Conservation (phyloP, 2,888 invertebrate genomes). For the Agriopis aurantiaria region DNA sequence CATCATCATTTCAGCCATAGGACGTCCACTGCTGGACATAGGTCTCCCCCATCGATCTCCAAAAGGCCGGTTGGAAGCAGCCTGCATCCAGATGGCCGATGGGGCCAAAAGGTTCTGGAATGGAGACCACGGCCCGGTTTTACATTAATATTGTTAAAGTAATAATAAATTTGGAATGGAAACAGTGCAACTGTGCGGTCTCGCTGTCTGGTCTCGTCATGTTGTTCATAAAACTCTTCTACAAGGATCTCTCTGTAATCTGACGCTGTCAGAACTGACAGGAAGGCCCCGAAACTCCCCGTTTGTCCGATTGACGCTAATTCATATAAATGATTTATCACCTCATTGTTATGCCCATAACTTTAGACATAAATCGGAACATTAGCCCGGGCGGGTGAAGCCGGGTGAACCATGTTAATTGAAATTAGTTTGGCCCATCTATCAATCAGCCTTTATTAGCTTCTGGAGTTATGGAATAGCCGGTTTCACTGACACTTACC, state of each 20-base stretch:
- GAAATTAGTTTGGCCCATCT: slow-evolving; percentile 32
- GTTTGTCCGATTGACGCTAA: slow-evolving; percentile 27
- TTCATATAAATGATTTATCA: slow-evolving; percentile 37
- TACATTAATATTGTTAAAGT: no score
- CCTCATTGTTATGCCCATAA: slow-evolving; percentile 35
- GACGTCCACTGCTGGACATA: no score
- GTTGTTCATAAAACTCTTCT: no score
- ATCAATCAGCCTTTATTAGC: slow-evolving; percentile 34
- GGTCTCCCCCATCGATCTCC: no score
- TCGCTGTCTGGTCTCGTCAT: no score
- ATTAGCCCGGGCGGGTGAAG: slow-evolving; percentile 11
- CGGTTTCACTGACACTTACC: slow-evolving; percentile 16
- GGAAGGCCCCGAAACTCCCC: not conserved
- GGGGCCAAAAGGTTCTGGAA: no score
- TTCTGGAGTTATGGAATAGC: slow-evolving; percentile 5
- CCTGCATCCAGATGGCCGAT: no score
- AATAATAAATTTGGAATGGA: no score
- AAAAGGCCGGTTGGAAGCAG: no score
- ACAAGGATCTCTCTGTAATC: not conserved
- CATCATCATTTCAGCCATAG: no score
- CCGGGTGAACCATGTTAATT: slow-evolving; percentile 24
- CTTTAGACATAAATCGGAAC: slow-evolving; percentile 29
- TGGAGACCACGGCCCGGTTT: no score
- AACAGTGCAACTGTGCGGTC: no score
- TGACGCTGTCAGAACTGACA: not conserved